Conservation (phyloP, 2,113 vertebrate genomes). For the Echinops telfairi region DNA sequence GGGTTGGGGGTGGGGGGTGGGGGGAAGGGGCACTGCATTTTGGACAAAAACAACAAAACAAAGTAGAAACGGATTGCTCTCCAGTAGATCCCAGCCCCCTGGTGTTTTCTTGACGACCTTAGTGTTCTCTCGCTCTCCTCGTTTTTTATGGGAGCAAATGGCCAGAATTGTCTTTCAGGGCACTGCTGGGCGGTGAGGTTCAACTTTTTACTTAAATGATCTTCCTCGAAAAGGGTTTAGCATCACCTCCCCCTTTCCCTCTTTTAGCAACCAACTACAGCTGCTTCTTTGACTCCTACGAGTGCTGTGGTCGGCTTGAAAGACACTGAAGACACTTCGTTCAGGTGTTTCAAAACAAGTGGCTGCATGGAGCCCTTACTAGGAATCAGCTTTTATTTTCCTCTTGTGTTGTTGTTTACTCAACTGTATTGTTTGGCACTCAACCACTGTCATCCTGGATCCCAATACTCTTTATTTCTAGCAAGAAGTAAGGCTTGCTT, state of each 20-base stretch:
- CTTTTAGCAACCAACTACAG: accelerated
- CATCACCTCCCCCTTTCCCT: not conserved
- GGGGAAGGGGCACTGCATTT: not conserved
- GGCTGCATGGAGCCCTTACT: not conserved
- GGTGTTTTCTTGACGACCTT: not conserved
- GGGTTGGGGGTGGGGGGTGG: no score
- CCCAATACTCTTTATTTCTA: not conserved
- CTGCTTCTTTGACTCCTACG: not conserved
- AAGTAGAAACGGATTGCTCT: not conserved
- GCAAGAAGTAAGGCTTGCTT: not conserved
- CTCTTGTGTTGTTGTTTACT: not conserved
- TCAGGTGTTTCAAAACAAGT: not conserved
- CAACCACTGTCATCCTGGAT: not conserved
- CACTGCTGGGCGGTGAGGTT: not conserved
- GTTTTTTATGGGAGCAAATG: not conserved
- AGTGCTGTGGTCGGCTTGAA: not conserved
- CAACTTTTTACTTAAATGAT: not conserved
- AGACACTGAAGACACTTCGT: not conserved
- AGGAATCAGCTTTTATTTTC: not conserved
- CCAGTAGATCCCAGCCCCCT: not conserved
- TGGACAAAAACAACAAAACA: not conserved
- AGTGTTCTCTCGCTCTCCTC: no score
- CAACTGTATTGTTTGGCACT: not conserved
- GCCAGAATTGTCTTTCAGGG: not conserved
- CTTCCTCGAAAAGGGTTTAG: not conserved